Percentiles rank a stretch among this genome's conserved stretches.
Evolutionary conservation across 2,113 vertebrate species (phyloP).

Genomic region (Nycticebus coucang): DNA sequence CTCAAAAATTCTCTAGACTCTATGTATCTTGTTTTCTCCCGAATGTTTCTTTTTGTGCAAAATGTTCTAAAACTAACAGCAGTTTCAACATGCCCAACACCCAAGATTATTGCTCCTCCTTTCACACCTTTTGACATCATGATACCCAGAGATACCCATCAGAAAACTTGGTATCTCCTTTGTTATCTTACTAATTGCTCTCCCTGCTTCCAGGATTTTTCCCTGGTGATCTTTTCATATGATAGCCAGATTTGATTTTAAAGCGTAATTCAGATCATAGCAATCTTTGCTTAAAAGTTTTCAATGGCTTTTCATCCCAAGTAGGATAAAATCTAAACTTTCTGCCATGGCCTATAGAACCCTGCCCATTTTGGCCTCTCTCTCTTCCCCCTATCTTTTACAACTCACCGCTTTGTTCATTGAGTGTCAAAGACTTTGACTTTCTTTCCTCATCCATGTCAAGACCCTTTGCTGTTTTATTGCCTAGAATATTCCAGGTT

Average conservation of each 20-base stretch:
- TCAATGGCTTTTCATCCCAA: conserved; percentile 21
- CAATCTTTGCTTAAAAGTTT: conserved; percentile 32
- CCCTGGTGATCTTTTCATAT: not conserved
- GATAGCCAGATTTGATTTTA: conserved; percentile 45
- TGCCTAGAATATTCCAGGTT: not conserved
- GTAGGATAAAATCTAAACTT: not conserved
- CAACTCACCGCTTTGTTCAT: not conserved
- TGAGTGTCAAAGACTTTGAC: not conserved
- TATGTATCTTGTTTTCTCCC: not conserved
- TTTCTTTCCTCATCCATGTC: not conserved
- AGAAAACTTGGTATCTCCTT: conserved; percentile 44
- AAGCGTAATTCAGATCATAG: conserved; percentile 16
- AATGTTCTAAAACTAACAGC: not conserved
- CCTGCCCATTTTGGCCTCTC: not conserved
- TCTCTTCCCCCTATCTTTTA: not conserved
- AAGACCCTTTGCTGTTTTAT: not conserved
- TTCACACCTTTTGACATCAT: not conserved
- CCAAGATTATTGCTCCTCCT: not conserved
- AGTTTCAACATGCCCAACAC: not conserved
- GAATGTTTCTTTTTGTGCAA: not conserved
- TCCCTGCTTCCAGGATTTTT: not conserved
- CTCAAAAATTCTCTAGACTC: not conserved
- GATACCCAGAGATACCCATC: not conserved
- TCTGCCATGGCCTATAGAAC: not conserved
- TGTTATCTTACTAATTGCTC: not conserved